Evolutionary conservation across 2,888 invertebrate species (phyloP), one percentile per base, ranked within the genome.

Genomic region (Pilophorus perplexus): DNA sequence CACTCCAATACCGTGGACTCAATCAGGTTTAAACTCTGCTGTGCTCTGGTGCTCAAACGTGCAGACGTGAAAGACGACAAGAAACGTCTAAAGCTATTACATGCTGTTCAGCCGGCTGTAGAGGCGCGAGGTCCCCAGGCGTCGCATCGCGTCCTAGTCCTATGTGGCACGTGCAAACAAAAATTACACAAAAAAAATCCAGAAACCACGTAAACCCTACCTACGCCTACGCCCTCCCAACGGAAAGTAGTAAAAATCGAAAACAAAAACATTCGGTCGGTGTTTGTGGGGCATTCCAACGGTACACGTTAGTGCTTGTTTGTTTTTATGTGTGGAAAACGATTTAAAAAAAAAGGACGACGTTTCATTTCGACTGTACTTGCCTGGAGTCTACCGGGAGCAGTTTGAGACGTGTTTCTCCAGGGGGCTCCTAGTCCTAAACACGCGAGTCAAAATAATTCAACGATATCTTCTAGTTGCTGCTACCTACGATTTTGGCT

Each of bases 371-470:
- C 14, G 25, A 12, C n/a, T 22, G 64, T 52, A 65, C 65, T 68
- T 64, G 66, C 70, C 62, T 70, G 68, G 37, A 79, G 74, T 66
- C 79, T 75, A 50, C 75, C 79, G 14, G 80, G 79, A 28, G 80
- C 79, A 55, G 80, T 80, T 75, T 78, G 77, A 25, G 72, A 72
- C 6, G 70, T 48, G 42, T 66, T 48, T 55, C 69, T 67, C 69
- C 69, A 69, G 16, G 64, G 52, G 38, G 46, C 28, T 46, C 67
- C 69, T 64, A 38, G 25, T 27, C 18, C 40, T 48, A 33, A 33
- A 33, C 33, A 33, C 33, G 33, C 6, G 33, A 12, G n/a, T n/a
- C n/a, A n/a, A n/a, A n/a, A n/a, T n/a, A n/a, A n/a, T n/a, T n/a
- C n/a, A n/a, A n/a, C n/a, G n/a, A n/a, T n/a, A n/a, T n/a, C n/a